Evolutionary conservation across 2,888 invertebrate genomes (phyloP).

Genomic region (Rhodophaea formosa): DNA sequence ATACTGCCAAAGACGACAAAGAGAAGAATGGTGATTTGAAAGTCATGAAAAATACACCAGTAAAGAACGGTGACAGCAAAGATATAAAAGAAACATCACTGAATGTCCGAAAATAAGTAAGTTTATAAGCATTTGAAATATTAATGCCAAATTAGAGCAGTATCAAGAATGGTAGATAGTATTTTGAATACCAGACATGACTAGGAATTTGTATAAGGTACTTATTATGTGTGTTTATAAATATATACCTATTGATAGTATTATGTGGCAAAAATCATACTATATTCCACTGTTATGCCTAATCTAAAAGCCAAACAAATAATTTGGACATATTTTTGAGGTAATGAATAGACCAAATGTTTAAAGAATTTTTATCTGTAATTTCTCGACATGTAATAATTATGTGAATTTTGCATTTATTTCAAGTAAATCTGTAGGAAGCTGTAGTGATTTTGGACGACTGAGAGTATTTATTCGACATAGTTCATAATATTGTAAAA

Average conservation of each 20-base stretch:
- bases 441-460: not conserved
- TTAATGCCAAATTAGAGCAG: not conserved
- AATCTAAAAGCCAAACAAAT: not conserved
- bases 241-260: not conserved
- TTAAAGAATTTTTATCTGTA: not conserved
- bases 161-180: not conserved
- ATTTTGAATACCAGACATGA: not conserved
- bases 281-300: not conserved
- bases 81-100: slow-evolving; percentile 62
- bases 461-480: too few species aligned
- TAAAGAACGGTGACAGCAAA: slow-evolving; percentile 48
- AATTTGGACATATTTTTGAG: not conserved
- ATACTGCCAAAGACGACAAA: slow-evolving; percentile 38
- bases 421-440: slow-evolving; percentile 11
- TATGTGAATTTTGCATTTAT: slow-evolving; percentile 20
- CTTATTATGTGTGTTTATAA: not conserved
- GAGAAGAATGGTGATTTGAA: slow-evolving; percentile 46
- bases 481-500: not conserved
- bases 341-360: not conserved
- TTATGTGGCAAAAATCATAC: not conserved
- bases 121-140: slow-evolving; percentile 11
- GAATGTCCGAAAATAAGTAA: slow-evolving; percentile 44
- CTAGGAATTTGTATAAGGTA: not conserved
- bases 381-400: not conserved
- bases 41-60: slow-evolving; percentile 41